phyloP scores from a whole-genome alignment of 2,888 invertebrate genomes.

The Mactromeris polynyma region DNA sequence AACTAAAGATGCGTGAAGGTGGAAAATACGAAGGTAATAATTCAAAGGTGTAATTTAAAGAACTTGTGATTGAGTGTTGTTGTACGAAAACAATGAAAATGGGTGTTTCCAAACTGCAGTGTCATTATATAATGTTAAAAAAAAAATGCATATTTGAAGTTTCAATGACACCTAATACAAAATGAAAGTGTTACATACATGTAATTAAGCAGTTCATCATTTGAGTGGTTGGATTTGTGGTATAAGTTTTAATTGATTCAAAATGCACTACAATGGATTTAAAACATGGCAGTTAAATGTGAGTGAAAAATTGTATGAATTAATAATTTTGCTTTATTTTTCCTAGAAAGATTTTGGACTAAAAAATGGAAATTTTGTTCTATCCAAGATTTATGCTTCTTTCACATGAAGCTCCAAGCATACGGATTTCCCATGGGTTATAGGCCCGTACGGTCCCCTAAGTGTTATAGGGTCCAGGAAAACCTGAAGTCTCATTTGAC shows the following conservation, averaged over 20 bases:
- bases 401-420: background rate
- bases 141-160: background rate
- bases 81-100: background rate
- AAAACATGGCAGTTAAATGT: slow-evolving; percentile 10
- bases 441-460: background rate
- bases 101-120: slow-evolving; percentile 1
- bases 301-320: background rate
- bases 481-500: too few relatives aligned
- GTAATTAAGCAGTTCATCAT: background rate
- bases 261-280: slow-evolving; percentile 13
- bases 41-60: background rate
- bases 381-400: background rate
- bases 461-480: too few relatives aligned
- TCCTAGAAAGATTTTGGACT: too few relatives aligned
- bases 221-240: background rate
- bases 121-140: background rate
- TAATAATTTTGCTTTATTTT: background rate
- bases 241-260: background rate
- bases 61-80: background rate
- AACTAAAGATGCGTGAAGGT: background rate
- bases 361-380: background rate
- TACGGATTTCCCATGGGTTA: background rate
- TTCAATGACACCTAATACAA: background rate
- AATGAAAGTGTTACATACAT: background rate
- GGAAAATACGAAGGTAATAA: background rate